Base-by-base conservation (phyloP, 2,797 vertebrate genomes). In the Selene dorsalis region DNA sequence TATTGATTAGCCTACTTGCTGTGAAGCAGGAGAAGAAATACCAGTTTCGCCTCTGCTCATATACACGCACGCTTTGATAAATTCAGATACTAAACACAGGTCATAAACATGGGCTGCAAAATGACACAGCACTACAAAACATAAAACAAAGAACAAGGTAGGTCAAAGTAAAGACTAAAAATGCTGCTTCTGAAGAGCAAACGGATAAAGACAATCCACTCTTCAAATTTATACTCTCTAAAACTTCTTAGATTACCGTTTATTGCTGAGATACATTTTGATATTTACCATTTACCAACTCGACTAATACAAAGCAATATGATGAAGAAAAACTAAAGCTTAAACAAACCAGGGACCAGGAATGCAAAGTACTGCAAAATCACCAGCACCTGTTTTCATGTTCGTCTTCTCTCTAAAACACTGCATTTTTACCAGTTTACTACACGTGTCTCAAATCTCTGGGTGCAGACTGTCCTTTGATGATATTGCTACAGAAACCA, bases 401-500 rank as follows among this genome's bases (percentile, higher is more conserved):
- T 14, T 1, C 55, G 14, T 3, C 0, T 63, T 61, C 43, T n/a
- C 26, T 18, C 17, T 30, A 6, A 57, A 64, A 71, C 8, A 39
- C 22, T 28, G 24, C 9, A n/a, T n/a, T n/a, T n/a, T n/a, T n/a
- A n/a, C n/a, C n/a, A 32, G 41, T 22, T 39, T 35, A 24, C 0
- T 12, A 24, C 16, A 12, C 43, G 30, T 55, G 13, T 26, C 38
- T 71, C 16, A 57, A 7, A 9, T 35, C 32, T 35, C 32, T 35
- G 32, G 32, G 32, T 35, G 32, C 7, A 35, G 32, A 35, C 32
- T 35, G 6, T 60, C 16, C 60, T 35, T 11, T 50, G 47, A 55
- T 52, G 35, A 38, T 65, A 68, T 73, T 76, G 48, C 63, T 61
- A 52, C 50, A 53, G 72, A 81, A 84, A 73, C 78, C 1, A 3